These are phyloP conservation scores for Tholera decimalis DNA, from an alignment of 2,888 invertebrate species.

Conservation along the genomic window DNA sequence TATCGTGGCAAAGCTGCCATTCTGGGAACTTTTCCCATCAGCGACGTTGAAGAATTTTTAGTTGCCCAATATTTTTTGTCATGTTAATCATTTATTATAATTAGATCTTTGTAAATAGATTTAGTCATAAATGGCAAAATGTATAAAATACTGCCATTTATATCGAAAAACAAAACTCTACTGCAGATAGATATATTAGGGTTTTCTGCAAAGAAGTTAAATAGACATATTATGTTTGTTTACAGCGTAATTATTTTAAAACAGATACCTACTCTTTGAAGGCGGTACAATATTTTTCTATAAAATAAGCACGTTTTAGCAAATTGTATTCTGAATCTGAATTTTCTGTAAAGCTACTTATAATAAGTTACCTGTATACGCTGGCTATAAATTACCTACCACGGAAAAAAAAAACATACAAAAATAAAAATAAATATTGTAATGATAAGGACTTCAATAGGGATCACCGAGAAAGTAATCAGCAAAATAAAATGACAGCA, in stretches of 20 bases:
- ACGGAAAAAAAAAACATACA: constrained; percentile 6
- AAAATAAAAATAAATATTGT: constrained; percentile 14
- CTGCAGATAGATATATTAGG: neutral
- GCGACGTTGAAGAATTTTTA: too few species aligned
- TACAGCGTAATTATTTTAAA: constrained; percentile 47
- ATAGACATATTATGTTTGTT: constrained; percentile 30
- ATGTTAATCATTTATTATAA: too few species aligned
- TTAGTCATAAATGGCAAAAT: too few species aligned
- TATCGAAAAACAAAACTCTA: constrained; percentile 1
- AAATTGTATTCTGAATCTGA: neutral
- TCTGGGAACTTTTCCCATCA: too few species aligned
- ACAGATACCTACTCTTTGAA: constrained; percentile 13
- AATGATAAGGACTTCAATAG: constrained; percentile 24
- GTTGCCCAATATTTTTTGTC: too few species aligned
- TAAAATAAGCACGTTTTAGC: neutral
- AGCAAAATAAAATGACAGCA: constrained; percentile 47
- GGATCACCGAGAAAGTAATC: constrained; percentile 30
- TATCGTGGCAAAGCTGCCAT: too few species aligned
- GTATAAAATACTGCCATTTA: too few species aligned
- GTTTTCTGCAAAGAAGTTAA: neutral
- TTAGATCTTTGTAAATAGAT: too few species aligned
- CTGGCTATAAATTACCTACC: constrained; percentile 1
- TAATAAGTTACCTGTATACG: constrained; percentile 8
- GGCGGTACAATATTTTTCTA: constrained; percentile 4
- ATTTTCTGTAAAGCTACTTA: neutral